Percentiles rank a stretch among this genome's conserved stretches.
phyloP scores from a whole-genome alignment of 2,113 vertebrate genomes.

The Grammomys surdaster region DNA sequence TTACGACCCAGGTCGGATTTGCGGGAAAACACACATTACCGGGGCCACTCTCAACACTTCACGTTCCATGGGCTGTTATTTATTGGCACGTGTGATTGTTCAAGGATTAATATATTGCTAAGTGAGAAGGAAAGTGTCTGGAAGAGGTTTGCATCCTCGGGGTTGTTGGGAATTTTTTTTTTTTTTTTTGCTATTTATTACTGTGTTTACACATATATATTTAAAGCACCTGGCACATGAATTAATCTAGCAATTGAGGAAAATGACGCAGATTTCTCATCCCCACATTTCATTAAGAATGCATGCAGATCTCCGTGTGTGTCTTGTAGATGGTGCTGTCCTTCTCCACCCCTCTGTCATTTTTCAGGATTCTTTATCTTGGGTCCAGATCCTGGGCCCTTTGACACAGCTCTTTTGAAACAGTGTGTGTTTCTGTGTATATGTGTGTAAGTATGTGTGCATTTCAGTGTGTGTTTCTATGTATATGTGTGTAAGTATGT shows the following conservation, averaged over 20 bases:
- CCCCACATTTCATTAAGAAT: background rate
- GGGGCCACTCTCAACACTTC: constrained; percentile 51
- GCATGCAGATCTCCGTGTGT: fast-evolving
- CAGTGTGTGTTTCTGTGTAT: background rate
- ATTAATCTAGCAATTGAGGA: background rate
- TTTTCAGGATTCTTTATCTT: background rate
- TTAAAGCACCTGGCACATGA: background rate
- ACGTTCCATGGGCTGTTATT: background rate
- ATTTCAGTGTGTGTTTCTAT: background rate
- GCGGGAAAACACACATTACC: constrained; percentile 66
- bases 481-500: background rate
- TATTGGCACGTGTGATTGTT: background rate
- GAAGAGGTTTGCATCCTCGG: background rate
- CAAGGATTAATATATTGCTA: constrained; percentile 34
- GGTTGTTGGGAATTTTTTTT: background rate
- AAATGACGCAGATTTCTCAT: background rate
- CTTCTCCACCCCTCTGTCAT: fast-evolving
- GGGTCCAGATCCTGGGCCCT: background rate
- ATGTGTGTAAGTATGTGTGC: background rate
- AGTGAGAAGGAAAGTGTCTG: background rate
- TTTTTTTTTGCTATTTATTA: background rate
- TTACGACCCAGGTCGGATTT: constrained; percentile 68
- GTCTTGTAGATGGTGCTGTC: fast-evolving
- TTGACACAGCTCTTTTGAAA: background rate
- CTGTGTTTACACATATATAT: background rate